Evolutionary conservation across 1,140 invertebrate species (phyloP), one percentile per base, ranked within the genome.

Genomic region (Leptestheria dahalacensis): DNA sequence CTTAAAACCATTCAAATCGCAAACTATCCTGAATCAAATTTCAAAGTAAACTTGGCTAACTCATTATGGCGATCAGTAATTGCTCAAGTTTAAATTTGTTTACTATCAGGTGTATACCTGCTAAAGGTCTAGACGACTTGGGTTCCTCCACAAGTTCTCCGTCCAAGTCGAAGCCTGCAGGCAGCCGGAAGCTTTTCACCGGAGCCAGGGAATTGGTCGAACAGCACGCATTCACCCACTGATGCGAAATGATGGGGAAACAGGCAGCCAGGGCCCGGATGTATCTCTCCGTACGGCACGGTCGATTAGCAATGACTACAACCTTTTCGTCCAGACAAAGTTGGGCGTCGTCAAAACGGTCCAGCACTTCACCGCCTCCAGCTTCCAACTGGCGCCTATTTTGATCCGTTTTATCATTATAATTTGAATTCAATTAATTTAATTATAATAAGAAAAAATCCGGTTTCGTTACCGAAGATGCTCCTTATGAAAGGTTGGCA

Each of bases 211-310:
- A 10, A 56, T 26, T 56, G 21, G 20, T 25, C 33, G 25, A 20
- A 28, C 53, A 56, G 25, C 53, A 56, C 21, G 28, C 26, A 1
- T 33, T 20, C n/a, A 60, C 50, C 58, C 58, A 60, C 1, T 51
- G 21, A 52, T 60, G 48, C 9, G 58, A 60, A 1, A 60, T 29
- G 11, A 49, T 20, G n/a, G 48, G 48, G 18, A 60, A 51, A 18
- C 46, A 26, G 15, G 51, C 58, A n/a, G 58, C 58, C 24, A 60
- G 28, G 51, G 48, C 49, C 21, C 48, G 48, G 33, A 60, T 29
- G n/a, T 60, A 60, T 4, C 58, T 26, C 28, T 60, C 58, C 1
- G 58, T 60, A 29, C 58, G 58, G 33, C 58, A 60, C 41, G 58
- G 58, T 3, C 48, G 47, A 18, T 60, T 60, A 18, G 47, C 26